Evolutionary conservation across 2,113 vertebrate genomes (phyloP), one percentile per base, ranked within the genome.

Genomic region (Ondatra zibethicus): DNA sequence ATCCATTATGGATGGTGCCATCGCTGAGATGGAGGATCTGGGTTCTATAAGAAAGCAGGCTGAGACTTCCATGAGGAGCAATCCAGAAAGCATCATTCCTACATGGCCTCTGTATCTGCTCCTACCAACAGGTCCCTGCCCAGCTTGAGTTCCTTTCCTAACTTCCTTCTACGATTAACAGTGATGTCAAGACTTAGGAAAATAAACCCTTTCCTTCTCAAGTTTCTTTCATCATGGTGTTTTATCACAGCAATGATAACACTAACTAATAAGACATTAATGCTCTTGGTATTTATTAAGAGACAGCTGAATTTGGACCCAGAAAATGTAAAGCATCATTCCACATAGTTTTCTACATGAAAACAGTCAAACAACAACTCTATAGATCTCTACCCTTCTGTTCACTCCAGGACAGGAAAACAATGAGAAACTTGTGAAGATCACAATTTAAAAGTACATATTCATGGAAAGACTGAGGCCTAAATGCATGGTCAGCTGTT

Each of bases 261-360:
- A 10, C 33, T 58, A n/a, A 17, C 33, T 81, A 81, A 39, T 81
- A 81, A 58, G 21, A 82, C 13, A 39, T 39, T 14, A 82, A 36
- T 10, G 10, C 14, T 29, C 7, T n/a, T 5, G 52, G 52, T 21
- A 47, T 66, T 86, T 25, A 66, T 33, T 50, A 77, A 42, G 63
- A 21, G 0, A 3, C 29, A 65, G 5, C 7, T 36, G 3, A 39
- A 45, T 17, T 25, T 36, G 12, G 33, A 16, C 3, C 6, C 31
- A 68, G 52, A 0, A 89, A 72, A 81, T 72, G 39, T 2, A 55
- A 47, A 27, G 7, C 66, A 23, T 52, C 58, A 6, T 3, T 88
- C 50, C 27, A 4, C 31, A 0, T 50, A 39, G 33, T 27, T 36
- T 94, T 72, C 39, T 17, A 23, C 25, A 17, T 5, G 4, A 88